Evolutionary conservation across 2,888 invertebrate species (phyloP).

Genomic region (Labia minor): DNA sequence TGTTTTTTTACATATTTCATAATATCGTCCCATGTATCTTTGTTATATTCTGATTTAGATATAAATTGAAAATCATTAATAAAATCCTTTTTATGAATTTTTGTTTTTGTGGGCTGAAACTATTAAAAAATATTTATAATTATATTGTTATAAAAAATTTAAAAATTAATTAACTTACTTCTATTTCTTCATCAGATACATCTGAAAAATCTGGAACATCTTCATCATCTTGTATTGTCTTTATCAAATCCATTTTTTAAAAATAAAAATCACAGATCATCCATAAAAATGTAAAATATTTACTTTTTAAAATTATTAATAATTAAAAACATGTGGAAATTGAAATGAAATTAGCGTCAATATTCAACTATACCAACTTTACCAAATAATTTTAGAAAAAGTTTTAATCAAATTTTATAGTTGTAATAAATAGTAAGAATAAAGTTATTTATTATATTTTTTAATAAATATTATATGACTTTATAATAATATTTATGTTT

Average conservation of each 20-base stretch:
- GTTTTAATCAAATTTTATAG: no score
- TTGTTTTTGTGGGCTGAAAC: conserved; percentile 75
- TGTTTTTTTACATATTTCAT: conserved; percentile 69
- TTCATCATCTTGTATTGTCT: conserved; percentile 73
- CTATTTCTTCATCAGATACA: conserved; percentile 69
- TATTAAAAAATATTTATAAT: conserved; percentile 34
- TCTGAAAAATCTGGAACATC: conserved; percentile 65
- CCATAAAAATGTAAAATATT: no score
- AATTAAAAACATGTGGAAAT: no score
- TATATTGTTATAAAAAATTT: conserved; percentile 14
- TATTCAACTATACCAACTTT: no score
- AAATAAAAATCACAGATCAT: no score
- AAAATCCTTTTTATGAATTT: conserved; percentile 61
- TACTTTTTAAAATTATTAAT: no score
- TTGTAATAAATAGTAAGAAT: no score
- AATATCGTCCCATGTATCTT: conserved; percentile 70
- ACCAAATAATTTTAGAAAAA: no score
- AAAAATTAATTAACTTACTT: conserved; percentile 42
- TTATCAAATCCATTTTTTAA: conserved; percentile 48
- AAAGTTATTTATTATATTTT: no score
- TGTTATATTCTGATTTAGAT: conserved; percentile 66
- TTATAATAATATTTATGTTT: no score
- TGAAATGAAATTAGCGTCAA: no score
- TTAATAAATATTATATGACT: no score
- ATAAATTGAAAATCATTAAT: conserved; percentile 74